These are phyloP conservation scores for Sander vitreus DNA, from an alignment of 2,113 vertebrate genomes.

Conservation along the genomic window DNA sequence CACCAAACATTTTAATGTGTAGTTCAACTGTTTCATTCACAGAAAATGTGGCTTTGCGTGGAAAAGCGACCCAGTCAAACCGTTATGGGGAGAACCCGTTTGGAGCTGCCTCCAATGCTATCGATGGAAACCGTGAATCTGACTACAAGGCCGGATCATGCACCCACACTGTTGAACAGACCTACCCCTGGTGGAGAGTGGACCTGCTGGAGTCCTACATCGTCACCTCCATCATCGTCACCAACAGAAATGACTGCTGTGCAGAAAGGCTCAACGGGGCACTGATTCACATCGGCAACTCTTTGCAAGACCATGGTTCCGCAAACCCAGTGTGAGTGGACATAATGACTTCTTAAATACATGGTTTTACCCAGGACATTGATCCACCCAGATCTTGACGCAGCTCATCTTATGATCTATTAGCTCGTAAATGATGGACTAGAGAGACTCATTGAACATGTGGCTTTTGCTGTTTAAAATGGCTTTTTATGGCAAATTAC, in stretches of 20 bases:
- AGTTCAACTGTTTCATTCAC: neutral
- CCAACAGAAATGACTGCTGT: slow-evolving; percentile 59
- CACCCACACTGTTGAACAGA: neutral
- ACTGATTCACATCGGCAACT: slow-evolving; percentile 44
- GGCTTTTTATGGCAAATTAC: neutral
- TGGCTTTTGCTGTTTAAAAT: neutral
- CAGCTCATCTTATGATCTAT: neutral
- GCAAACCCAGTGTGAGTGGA: slow-evolving; percentile 42
- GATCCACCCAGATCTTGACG: neutral
- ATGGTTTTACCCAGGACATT: neutral
- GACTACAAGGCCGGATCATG: rapidly evolving
- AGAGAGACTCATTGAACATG: neutral
- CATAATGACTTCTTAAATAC: too few species aligned
- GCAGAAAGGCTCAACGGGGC: neutral
- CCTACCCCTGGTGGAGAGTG: slow-evolving; percentile 62
- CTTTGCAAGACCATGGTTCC: rapidly evolving
- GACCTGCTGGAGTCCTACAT: slow-evolving; percentile 58
- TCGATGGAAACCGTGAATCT: slow-evolving; percentile 44
- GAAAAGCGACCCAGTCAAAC: slow-evolving; percentile 23
- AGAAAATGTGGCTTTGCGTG: slow-evolving; percentile 65
- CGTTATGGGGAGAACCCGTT: rapidly evolving
- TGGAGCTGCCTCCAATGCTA: slow-evolving; percentile 18
- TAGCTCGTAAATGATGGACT: neutral
- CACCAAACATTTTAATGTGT: neutral
- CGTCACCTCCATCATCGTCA: slow-evolving; percentile 48